Conservation (phyloP, 2,888 invertebrate species). For the Lumbricus terrestris region DNA sequence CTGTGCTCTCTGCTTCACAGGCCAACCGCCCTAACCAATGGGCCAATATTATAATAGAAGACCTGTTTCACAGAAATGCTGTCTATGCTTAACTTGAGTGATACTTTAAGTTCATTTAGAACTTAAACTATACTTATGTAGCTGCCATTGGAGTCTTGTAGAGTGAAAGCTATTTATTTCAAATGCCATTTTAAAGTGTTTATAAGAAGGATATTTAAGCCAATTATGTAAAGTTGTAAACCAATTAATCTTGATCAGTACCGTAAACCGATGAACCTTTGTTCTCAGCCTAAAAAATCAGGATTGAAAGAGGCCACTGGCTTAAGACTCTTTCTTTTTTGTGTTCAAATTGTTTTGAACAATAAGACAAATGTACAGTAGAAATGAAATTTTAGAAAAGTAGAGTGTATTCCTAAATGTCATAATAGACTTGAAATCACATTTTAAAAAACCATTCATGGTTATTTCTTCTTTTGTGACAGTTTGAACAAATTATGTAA, state of each 20-base stretch:
- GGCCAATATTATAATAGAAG: too few species aligned
- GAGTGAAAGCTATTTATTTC: neutral
- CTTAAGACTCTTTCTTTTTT: neutral
- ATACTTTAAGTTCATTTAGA: neutral
- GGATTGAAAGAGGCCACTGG: neutral
- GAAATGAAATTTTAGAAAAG: neutral
- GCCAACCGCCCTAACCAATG: too few species aligned
- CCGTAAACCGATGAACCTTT: neutral
- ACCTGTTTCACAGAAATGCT: too few species aligned
- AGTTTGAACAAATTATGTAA: neutral
- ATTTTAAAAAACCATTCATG: neutral
- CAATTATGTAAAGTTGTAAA: neutral
- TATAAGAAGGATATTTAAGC: too few species aligned
- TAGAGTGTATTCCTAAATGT: neutral
- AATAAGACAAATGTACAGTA: neutral
- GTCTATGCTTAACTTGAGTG: neutral
- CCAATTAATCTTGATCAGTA: neutral
- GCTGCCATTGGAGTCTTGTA: neutral
- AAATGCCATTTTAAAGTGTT: neutral
- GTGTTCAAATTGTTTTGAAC: neutral
- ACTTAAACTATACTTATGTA: neutral
- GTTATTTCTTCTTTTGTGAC: neutral
- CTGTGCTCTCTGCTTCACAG: too few species aligned
- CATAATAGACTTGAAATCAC: neutral
- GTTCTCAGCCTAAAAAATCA: neutral